Conservation (phyloP, 2,113 vertebrate genomes). For the Tiliqua scincoides region DNA sequence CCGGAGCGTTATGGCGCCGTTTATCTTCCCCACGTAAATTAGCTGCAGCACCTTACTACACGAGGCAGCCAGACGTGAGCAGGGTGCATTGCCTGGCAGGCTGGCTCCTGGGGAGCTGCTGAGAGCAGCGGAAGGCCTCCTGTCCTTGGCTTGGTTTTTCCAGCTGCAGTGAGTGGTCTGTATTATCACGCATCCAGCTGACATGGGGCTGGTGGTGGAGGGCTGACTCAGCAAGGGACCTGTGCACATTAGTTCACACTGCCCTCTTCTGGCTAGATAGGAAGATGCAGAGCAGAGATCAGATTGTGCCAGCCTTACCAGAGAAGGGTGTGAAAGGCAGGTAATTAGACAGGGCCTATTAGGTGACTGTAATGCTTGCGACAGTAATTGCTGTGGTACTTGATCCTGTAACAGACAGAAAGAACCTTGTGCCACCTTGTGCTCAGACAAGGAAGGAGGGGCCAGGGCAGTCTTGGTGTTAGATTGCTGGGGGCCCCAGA, state of each 20-base stretch:
- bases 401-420: too few species aligned
- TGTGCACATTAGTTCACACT: neutral
- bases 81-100: slow-evolving; percentile 13
- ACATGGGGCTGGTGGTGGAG: neutral
- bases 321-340: neutral
- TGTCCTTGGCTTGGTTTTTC: neutral
- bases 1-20: slow-evolving; percentile 54
- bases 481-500: too few species aligned
- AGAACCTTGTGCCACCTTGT: neutral
- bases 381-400: neutral
- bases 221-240: neutral
- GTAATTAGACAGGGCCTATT: neutral
- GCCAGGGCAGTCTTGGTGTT: neutral
- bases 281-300: neutral
- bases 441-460: neutral
- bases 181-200: neutral
- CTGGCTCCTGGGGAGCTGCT: neutral
- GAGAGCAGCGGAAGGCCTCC: neutral
- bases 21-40: slow-evolving; percentile 70
- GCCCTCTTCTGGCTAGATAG: neutral
- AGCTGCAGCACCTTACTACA: slow-evolving; percentile 59
- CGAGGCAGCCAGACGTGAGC: neutral
- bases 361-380: neutral
- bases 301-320: neutral
- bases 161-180: neutral